Evolutionary conservation across 2,888 invertebrate genomes (phyloP).

Genomic region (Sesia apiformis): DNA sequence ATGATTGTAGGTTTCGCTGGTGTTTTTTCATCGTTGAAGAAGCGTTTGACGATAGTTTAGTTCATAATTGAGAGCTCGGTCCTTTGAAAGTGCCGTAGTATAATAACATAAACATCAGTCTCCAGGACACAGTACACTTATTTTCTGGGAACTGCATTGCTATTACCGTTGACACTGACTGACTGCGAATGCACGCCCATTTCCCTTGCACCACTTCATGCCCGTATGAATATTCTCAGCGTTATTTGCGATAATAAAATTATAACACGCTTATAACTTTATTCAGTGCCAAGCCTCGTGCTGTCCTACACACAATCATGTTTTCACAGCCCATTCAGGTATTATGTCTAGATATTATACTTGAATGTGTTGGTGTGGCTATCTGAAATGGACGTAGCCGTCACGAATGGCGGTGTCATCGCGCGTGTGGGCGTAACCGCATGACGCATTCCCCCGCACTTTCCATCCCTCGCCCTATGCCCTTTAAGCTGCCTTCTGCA

Average conservation of each 20-base stretch:
- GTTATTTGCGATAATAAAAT: background rate
- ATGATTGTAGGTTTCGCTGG: no score
- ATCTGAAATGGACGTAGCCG: conserved; percentile 9
- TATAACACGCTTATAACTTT: background rate
- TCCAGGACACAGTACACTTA: background rate
- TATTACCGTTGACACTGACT: background rate
- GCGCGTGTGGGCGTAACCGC: conserved; percentile 37
- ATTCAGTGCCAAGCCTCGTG: background rate
- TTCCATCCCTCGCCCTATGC: conserved; percentile 4
- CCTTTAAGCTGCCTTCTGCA: conserved; percentile 10
- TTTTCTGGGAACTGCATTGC: background rate
- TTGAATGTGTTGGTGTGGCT: background rate
- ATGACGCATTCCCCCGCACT: conserved; percentile 10
- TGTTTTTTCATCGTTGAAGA: no score
- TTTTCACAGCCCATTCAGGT: background rate
- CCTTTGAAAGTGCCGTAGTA: background rate
- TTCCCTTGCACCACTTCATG: background rate
- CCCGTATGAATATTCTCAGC: background rate
- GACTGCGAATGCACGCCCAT: background rate
- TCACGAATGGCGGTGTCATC: conserved; percentile 21
- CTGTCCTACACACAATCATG: background rate
- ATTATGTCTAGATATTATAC: background rate
- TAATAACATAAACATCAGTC: background rate
- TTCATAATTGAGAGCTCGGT: background rate
- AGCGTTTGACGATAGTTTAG: no score